Conservation (phyloP, 1,140 invertebrate species). For the Thalassaphorura encarpata region DNA sequence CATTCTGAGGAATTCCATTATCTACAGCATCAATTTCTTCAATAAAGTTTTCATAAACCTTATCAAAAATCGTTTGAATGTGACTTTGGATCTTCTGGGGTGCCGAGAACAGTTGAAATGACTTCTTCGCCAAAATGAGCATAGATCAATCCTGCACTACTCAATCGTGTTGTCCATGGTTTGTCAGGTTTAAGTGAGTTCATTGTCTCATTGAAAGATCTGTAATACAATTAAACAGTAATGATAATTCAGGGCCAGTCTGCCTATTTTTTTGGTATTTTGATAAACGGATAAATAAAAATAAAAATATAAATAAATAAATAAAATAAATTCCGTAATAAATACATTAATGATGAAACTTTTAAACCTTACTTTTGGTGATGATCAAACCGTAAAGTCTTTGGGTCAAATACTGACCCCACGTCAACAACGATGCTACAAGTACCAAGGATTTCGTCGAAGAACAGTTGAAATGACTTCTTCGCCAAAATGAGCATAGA, state of each 20-base stretch:
- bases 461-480: conserved; percentile 55
- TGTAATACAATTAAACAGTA: conserved; percentile 40
- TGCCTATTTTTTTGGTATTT: neutral
- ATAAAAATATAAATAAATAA: neutral
- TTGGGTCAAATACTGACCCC: conserved; percentile 76
- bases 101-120: conserved; percentile 50
- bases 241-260: conserved; percentile 4
- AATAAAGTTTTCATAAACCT: conserved; percentile 81
- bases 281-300: neutral
- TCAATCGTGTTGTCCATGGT: conserved; percentile 59
- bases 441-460: conserved; percentile 51
- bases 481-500: conserved; percentile 86
- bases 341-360: neutral
- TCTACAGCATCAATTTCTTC: conserved; percentile 94
- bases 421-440: conserved; percentile 97
- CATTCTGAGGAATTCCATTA: conserved; percentile 46
- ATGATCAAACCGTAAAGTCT: conserved; percentile 77
- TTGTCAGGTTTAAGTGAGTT: conserved; percentile 46
- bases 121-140: conserved; percentile 78
- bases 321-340: no score
- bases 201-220: conserved; percentile 55
- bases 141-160: conserved; percentile 91
- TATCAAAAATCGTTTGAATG: conserved; percentile 56
- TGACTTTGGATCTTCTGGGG: conserved; percentile 41
- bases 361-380: conserved; percentile 62